Base-by-base conservation (phyloP, 2,888 invertebrate species). In the Liposcelis brunnea region DNA sequence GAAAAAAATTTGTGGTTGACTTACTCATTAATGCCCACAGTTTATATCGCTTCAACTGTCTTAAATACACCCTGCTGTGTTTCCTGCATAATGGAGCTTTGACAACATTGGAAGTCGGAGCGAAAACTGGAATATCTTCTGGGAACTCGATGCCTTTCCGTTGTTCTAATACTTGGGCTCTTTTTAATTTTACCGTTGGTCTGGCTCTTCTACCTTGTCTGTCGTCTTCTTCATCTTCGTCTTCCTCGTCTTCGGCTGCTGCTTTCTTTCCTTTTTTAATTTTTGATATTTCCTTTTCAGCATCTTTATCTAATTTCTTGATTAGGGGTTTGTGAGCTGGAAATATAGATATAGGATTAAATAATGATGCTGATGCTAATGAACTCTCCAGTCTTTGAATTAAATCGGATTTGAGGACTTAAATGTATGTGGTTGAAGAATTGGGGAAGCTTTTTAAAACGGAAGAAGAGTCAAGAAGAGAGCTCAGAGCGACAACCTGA, bases 1-100 rank as follows among this genome's bases (percentile, higher is more conserved):
- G 14, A 34, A 12, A 38, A 16, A 16, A 15, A 16, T 38, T 11
- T 16, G 4, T 36, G n/a, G n/a, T 35, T n/a, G 6, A 69, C 74
- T 72, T 66, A 79, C 79, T 79, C 62, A 77, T 77, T 53, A 80
- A 61, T 47, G 79, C 77, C 80, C 80, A 80, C 52, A 79, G 56
- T 61, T 77, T 77, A 49, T 74, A 69, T 45, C 75, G 75, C 26
- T 75, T 71, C 55, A 80, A 61, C 61, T 80, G 78, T 50, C 76
- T 67, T 52, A 77, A 63, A 53, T 78, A 71, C 55, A 79, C 74
- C 60, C 74, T 74, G 47, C 79, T 72, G 52, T 79, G 79, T 56
- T 75, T 72, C 52, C 75, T 14, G 19, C 40, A 40, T 18, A 40
- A 18, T 6, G 16, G 19, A 6, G 40, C 6, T 19, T 40, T 21